Evolutionary conservation across 2,888 invertebrate genomes (phyloP).

Genomic region (Mythimna impura): DNA sequence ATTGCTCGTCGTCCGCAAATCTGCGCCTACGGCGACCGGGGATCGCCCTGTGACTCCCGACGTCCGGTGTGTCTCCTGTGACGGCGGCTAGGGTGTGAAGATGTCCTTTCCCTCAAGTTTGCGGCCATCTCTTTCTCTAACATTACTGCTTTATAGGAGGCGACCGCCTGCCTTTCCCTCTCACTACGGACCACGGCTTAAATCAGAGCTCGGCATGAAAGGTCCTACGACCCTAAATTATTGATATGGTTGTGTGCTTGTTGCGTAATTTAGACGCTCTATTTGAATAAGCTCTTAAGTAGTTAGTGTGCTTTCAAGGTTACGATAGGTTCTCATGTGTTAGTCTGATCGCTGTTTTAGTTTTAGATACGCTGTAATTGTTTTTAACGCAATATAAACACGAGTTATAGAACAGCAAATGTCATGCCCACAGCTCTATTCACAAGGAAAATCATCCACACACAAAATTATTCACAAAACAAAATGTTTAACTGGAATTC

Average conservation of each 20-base stretch:
- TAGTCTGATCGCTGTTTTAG: neutral
- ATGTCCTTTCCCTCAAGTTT: no score
- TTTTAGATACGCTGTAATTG: neutral
- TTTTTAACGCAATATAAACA: neutral
- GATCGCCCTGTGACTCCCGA: no score
- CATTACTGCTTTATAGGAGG: no score
- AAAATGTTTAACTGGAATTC: conserved; percentile 18
- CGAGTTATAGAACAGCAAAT: neutral
- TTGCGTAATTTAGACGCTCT: neutral
- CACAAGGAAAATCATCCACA: neutral
- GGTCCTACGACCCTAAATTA: neutral
- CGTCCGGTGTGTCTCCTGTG: no score
- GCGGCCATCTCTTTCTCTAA: no score
- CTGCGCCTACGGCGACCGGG: no score
- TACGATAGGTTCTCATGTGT: neutral
- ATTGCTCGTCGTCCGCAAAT: no score
- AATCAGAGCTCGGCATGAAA: no score
- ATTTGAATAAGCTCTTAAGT: conserved; percentile 2
- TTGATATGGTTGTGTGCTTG: neutral
- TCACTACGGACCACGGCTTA: no score
- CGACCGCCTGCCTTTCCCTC: no score
- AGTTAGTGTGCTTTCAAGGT: conserved; percentile 9
- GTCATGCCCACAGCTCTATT: neutral
- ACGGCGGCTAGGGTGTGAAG: no score
- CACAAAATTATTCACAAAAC: conserved; percentile 7